Conservation (phyloP, 2,113 vertebrate species). For the Pseudorasbora parva region DNA sequence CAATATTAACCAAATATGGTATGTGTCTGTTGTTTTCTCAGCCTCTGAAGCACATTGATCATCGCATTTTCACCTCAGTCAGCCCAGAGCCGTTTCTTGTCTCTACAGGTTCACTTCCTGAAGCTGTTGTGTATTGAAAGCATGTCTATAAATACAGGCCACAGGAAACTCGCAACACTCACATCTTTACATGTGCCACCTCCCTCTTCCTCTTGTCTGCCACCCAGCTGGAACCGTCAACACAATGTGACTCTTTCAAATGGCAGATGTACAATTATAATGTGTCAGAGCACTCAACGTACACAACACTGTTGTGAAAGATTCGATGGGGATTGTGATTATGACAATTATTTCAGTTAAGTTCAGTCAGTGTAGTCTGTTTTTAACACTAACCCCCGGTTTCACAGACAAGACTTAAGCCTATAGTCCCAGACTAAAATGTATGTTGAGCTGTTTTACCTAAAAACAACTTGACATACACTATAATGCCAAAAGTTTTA, state of each 20-base stretch:
- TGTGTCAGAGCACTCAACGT: neutral
- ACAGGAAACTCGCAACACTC: constrained; percentile 26
- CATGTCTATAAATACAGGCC: constrained; percentile 39
- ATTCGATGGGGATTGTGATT: too few species aligned
- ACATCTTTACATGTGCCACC: constrained; percentile 28
- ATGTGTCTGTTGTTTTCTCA: neutral
- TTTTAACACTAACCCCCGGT: too few species aligned
- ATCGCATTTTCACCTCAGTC: constrained; percentile 8
- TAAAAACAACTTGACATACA: too few species aligned
- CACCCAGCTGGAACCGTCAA: neutral
- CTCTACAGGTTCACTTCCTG: constrained; percentile 3
- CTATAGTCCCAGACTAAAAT: too few species aligned
- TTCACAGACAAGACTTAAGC: too few species aligned
- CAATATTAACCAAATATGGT: neutral
- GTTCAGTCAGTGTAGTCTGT: too few species aligned
- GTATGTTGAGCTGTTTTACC: too few species aligned
- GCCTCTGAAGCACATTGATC: neutral
- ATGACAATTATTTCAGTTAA: too few species aligned
- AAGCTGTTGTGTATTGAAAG: constrained; percentile 21
- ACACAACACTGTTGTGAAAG: neutral
- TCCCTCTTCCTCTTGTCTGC: neutral
- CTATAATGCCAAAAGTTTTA: too few species aligned
- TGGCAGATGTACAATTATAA: neutral
- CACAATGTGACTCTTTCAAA: neutral
- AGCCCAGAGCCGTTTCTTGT: neutral